Evolutionary conservation across 1,140 invertebrate genomes (phyloP), one percentile per base, ranked within the genome.

Genomic region (Cherax destructor): DNA sequence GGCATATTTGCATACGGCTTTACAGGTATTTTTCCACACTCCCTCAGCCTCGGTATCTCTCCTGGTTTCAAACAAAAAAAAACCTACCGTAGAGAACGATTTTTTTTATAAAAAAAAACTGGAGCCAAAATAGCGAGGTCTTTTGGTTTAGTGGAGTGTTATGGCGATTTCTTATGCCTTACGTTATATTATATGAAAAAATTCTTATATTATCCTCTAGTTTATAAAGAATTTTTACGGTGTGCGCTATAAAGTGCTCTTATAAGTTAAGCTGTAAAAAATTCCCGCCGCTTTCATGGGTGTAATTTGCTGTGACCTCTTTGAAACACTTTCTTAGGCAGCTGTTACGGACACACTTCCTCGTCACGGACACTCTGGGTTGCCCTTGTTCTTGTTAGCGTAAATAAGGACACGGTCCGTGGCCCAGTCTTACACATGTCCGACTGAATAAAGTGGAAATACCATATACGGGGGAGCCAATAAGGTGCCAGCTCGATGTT

Each of bases 401-500:
- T 80, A 80, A n/a, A 80, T 4, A 69, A 13, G 16, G 47, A 9
- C 9, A 21, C 78, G 50, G 52, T 84, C 41, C 72, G 30, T 77
- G 13, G 61, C 77, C 49, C 69, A 11, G 76, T 50, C 50, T 76
- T 91, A 85, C 85, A 78, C 76, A 84, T 78, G 76, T 52, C 88
- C 10, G 9, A 69, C 78, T 87, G 65, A 91, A 86, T 87, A 69
- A 91, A 77, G 84, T 72, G 61, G 50, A 81, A 91, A 81, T 61
- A 61, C 90, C 79, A 91, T 91, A 86, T 86, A 86, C 47, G 87
- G 89, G 88, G 52, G 88, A 91, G 88, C 92, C 92, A 93, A 93
- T 93, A 93, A 93, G 92, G 92, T 93, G 92, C 89, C 92, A 84
- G 91, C 91, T 87, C 91, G 87, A 93, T 93, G 92, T 93, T 93